Base-by-base conservation (phyloP, 2,888 invertebrate species). In the Watsonalla cultraria region DNA sequence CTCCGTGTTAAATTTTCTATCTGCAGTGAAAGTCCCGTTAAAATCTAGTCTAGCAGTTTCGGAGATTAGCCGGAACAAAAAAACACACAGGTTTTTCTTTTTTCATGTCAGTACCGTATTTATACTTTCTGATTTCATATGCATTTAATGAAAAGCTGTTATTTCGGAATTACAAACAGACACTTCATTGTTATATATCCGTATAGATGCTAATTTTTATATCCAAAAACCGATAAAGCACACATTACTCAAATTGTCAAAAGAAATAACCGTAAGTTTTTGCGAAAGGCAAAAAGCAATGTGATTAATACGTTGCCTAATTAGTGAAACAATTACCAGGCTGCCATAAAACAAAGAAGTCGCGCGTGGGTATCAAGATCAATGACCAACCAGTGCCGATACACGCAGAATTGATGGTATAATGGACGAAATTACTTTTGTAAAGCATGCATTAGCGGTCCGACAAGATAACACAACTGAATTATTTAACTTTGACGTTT, bases 381-480 rank as follows among this genome's bases (percentile, higher is more conserved):
- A 72, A 75, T 70, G 74, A 60, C 70, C 74, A 65, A 58, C 65
- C 66, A 60, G 60, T 64, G 56, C 62, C 54, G 66, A 72, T 70
- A 78, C 70, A 70, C 60, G 70, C 69, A 59, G 70, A 80, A 83
- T 75, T 68, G 74, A 79, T 80, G 78, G 72, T 49, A 39, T 39
- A 39, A 37, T 39, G 49, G 49, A 7, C 49, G 37, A 49, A 48
- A 53, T 57, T 53, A 49, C 52, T 53, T 55, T 53, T 51, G 49
- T 54, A 51, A 49, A 45, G 52, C 53, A 52, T 33, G 45, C 54
- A 52, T 34, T 58, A 58, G 53, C 53, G 52, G 45, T 34, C 39
- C 15, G 15, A 55, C 39, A 45, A 8, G 47, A 24, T 34, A 33
- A 51, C 49, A 47, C 49, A 50, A 35, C 33, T 51, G 53, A 49